phyloP scores from a whole-genome alignment of 2,113 vertebrate genomes.

The Helogale parvula region DNA sequence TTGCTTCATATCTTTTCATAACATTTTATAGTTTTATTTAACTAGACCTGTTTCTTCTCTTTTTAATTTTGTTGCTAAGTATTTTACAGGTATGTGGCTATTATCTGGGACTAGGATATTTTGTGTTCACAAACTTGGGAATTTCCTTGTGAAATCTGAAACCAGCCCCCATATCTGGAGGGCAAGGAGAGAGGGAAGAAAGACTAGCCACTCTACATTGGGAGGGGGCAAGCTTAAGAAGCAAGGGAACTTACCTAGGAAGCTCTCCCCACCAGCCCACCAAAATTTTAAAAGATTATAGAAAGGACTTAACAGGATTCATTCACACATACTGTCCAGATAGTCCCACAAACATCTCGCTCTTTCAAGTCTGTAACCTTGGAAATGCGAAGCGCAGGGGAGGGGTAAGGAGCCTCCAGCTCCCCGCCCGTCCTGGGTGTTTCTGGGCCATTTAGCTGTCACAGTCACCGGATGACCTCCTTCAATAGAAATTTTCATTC shows the following conservation, averaged over 20 bases:
- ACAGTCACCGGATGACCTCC: neutral
- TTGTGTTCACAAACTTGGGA: neutral
- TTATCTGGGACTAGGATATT: neutral
- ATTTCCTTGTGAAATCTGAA: neutral
- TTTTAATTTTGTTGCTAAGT: slow-evolving; percentile 10
- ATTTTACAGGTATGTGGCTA: neutral
- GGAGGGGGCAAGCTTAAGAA: neutral
- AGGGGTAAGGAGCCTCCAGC: neutral
- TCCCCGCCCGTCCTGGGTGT: no score
- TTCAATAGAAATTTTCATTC: neutral
- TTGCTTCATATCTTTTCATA: neutral
- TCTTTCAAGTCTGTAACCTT: neutral
- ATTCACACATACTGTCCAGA: neutral
- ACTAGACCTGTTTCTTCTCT: neutral
- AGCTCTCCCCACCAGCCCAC: neutral
- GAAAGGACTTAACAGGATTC: neutral
- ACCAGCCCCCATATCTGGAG: neutral
- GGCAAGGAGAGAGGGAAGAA: neutral
- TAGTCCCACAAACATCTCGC: neutral
- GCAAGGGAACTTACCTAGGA: neutral
- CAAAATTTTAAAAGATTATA: neutral
- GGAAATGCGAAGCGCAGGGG: neutral
- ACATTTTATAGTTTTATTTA: neutral
- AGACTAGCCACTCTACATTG: neutral
- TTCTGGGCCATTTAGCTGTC: neutral